Percentiles rank a stretch among this genome's conserved stretches.
phyloP scores from a whole-genome alignment of 2,888 invertebrate species.

The Spatulosminthurus flaviceps region DNA sequence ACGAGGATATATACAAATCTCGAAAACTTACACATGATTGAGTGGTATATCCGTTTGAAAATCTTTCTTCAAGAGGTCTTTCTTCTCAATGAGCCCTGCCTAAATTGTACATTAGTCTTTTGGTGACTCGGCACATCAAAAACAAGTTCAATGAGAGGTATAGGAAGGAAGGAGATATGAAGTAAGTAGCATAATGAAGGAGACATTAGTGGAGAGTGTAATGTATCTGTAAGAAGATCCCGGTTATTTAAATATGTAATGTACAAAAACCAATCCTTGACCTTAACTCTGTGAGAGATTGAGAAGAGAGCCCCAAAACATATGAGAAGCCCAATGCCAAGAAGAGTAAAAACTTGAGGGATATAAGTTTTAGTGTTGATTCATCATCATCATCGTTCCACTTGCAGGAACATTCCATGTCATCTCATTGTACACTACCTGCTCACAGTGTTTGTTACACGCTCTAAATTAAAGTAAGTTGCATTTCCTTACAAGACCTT shows the following conservation, averaged over 20 bases:
- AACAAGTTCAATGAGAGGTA: too few species aligned
- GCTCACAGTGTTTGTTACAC: background rate
- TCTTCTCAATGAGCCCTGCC: too few species aligned
- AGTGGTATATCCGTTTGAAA: too few species aligned
- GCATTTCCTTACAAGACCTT: background rate
- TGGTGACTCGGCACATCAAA: too few species aligned
- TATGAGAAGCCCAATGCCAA: too few species aligned
- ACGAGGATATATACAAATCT: too few species aligned
- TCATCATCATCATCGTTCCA: slow-evolving; percentile 18
- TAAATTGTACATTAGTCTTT: too few species aligned
- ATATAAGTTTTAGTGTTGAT: slow-evolving; percentile 18
- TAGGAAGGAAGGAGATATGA: too few species aligned
- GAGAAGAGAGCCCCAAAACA: background rate
- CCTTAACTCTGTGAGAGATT: background rate
- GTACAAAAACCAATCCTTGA: slow-evolving; percentile 24
- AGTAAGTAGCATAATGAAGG: too few species aligned
- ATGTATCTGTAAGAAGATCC: background rate
- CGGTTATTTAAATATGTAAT: background rate
- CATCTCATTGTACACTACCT: background rate
- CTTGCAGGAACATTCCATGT: background rate
- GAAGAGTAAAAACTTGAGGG: too few species aligned
- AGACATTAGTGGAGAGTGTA: background rate
- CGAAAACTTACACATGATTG: too few species aligned
- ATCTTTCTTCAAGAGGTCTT: too few species aligned
- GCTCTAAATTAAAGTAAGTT: background rate